These are phyloP conservation scores for Pterocles burchelli DNA, from an alignment of 2,113 vertebrate species.

Conservation along the genomic window DNA sequence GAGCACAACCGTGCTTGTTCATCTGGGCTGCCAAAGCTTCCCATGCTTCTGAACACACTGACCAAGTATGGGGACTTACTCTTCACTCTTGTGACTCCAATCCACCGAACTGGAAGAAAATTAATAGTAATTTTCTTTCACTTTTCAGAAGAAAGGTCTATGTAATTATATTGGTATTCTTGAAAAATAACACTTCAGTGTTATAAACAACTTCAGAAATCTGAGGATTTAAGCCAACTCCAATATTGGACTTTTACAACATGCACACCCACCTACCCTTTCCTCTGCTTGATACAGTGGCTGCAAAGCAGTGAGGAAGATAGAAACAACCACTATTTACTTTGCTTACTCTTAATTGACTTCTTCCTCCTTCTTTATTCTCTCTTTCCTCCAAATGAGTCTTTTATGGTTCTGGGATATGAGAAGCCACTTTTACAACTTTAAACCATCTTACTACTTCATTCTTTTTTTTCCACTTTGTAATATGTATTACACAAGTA, in stretches of 20 bases:
- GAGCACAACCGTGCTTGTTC: not conserved
- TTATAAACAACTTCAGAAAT: not conserved
- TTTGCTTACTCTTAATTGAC: slow-evolving; percentile 46
- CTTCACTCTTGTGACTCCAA: not conserved
- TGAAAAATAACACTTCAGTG: slow-evolving; percentile 4
- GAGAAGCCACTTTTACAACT: slow-evolving; percentile 56
- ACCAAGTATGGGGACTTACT: not conserved
- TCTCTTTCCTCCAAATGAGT: slow-evolving; percentile 20
- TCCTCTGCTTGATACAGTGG: not conserved
- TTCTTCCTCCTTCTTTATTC: not conserved
- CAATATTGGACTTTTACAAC: not conserved
- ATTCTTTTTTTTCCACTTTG: slow-evolving; percentile 20
- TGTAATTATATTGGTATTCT: not conserved
- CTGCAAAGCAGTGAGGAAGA: slow-evolving; percentile 23
- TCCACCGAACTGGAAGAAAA: not conserved
- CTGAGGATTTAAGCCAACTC: slow-evolving; percentile 9
- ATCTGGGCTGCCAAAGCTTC: not conserved
- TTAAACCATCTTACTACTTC: slow-evolving; percentile 21
- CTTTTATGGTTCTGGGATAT: slow-evolving; percentile 60
- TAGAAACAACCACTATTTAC: slow-evolving; percentile 45
- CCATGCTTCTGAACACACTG: not conserved
- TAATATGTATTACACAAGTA: slow-evolving; percentile 56
- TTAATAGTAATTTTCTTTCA: not conserved
- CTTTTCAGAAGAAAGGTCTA: slow-evolving; percentile 2
- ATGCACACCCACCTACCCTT: not conserved